These are phyloP conservation scores for Phylloscopus whistleri DNA, from an alignment of 2,113 vertebrate species.

Conservation along the genomic window DNA sequence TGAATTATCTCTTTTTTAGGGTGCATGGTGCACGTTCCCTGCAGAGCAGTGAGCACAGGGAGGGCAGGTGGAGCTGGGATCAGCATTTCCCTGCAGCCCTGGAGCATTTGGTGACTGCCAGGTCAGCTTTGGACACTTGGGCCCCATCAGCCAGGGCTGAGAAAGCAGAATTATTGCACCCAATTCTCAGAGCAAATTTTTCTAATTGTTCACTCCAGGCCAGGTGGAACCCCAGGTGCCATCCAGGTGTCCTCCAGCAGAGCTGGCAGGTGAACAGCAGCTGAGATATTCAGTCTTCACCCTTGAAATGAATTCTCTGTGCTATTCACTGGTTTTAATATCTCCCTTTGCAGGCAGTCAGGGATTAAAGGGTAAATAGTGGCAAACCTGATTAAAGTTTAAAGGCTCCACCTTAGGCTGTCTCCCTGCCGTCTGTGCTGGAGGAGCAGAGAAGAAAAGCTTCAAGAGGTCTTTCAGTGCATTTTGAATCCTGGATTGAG, in stretches of 20 bases:
- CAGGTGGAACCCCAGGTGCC: not conserved
- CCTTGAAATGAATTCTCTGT: not conserved
- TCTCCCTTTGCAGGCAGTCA: not conserved
- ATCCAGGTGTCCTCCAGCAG: too few species aligned
- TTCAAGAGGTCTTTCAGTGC: not conserved
- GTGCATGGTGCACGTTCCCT: too few species aligned
- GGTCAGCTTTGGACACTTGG: not conserved
- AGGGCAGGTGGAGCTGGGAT: too few species aligned
- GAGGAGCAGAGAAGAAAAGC: not conserved
- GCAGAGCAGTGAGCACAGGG: too few species aligned
- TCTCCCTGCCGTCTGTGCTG: not conserved
- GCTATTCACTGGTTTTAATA: not conserved
- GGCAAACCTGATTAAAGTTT: not conserved
- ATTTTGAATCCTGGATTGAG: not conserved
- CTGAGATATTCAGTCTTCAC: not conserved
- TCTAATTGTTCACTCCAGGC: not conserved
- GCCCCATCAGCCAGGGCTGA: not conserved
- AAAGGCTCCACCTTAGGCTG: not conserved
- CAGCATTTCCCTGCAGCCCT: not conserved
- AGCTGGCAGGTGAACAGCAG: not conserved
- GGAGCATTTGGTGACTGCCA: not conserved
- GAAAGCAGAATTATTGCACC: not conserved
- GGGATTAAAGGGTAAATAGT: not conserved
- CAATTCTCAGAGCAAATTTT: not conserved
- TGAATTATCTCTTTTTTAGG: too few species aligned